Evolutionary conservation across 2,113 vertebrate species (phyloP).

Genomic region (Paramormyrops kingsleyae): DNA sequence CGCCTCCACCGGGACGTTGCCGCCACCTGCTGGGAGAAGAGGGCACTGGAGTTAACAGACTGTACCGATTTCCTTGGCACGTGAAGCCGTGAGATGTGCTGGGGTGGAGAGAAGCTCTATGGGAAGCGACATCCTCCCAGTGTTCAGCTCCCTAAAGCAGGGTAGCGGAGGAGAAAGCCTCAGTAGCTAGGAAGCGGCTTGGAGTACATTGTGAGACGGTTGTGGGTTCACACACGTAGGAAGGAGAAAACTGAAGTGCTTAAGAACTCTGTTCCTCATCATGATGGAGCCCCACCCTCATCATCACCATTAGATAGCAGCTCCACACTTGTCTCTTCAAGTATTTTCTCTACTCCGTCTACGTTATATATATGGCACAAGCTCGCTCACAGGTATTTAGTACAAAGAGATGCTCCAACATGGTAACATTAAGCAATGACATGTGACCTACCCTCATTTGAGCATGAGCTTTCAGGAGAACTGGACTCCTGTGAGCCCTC

Average conservation of each 20-base stretch:
- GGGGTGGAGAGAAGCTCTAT: background rate
- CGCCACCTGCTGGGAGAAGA: conserved; percentile 57
- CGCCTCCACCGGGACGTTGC: conserved; percentile 55
- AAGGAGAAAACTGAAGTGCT: background rate
- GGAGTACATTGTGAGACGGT: background rate
- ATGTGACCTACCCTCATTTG: conserved; percentile 39
- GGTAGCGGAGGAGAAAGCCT: background rate
- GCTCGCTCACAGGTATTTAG: background rate
- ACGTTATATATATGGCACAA: background rate
- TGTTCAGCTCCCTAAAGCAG: background rate
- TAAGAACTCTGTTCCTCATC: background rate
- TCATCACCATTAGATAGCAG: background rate
- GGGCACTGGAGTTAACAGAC: conserved; percentile 12
- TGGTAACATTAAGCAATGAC: background rate
- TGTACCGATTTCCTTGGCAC: background rate
- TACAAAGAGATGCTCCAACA: background rate
- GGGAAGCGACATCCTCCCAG: background rate
- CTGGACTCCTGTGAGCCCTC: conserved; percentile 34
- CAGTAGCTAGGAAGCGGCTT: background rate
- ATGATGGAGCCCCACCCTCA: background rate
- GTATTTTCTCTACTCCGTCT: background rate
- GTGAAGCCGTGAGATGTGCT: background rate
- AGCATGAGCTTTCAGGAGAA: conserved; percentile 43
- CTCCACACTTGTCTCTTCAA: background rate
- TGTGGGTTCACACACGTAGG: background rate